Conservation (phyloP, 2,888 invertebrate species). For the Drosophila putrida region DNA sequence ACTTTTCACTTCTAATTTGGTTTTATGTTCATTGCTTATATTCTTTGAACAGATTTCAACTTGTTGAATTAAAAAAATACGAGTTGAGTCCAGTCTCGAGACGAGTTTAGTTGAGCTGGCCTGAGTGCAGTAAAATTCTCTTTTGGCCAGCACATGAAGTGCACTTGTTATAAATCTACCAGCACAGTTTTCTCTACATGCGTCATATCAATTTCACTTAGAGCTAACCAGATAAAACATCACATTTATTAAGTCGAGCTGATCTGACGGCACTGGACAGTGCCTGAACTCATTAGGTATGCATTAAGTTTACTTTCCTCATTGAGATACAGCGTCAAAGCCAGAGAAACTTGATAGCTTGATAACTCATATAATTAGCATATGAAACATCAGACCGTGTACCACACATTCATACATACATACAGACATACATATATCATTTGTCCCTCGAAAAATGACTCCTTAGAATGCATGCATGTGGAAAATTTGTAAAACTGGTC, state of each 20-base stretch:
- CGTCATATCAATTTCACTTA: slow-evolving; percentile 56
- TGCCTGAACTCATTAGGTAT: slow-evolving; percentile 62
- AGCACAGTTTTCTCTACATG: slow-evolving; percentile 9
- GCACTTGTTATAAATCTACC: slow-evolving; percentile 15
- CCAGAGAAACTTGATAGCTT: slow-evolving; percentile 64
- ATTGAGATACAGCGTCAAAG: slow-evolving; percentile 28
- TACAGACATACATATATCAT: neutral
- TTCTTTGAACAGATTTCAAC: slow-evolving; percentile 71
- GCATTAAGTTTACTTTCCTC: slow-evolving; percentile 63
- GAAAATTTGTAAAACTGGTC: slow-evolving; percentile 50
- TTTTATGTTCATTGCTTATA: slow-evolving; percentile 52
- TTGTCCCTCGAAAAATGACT: slow-evolving; percentile 25
- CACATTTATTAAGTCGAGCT: slow-evolving; percentile 68
- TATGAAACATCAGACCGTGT: slow-evolving; percentile 63
- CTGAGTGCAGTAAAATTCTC: slow-evolving; percentile 9
- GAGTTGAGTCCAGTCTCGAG: slow-evolving; percentile 3
- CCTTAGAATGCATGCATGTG: slow-evolving; percentile 43
- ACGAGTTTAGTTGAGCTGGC: slow-evolving; percentile 3
- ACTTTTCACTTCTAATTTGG: slow-evolving; percentile 73
- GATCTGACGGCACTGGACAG: neutral
- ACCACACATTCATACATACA: neutral
- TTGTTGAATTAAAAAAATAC: slow-evolving; percentile 63
- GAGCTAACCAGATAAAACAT: slow-evolving; percentile 47
- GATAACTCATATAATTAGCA: slow-evolving; percentile 73
- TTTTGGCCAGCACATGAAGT: slow-evolving; percentile 17